Percentiles rank a stretch among this genome's conserved stretches.
Evolutionary conservation across 2,888 invertebrate species (phyloP).

Genomic region (Cerceris ruficornis): DNA sequence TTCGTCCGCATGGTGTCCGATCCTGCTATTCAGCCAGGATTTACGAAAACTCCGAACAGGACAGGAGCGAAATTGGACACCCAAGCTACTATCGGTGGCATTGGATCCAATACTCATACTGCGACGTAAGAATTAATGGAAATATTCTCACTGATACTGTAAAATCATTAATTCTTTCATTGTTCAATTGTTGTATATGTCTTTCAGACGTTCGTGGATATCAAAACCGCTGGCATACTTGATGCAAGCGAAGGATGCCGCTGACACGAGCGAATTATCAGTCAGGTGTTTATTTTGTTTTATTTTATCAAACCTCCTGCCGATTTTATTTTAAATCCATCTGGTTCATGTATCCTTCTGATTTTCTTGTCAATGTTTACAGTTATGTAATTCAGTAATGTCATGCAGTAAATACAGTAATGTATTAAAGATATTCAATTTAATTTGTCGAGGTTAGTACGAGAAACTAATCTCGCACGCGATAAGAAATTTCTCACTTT

Average conservation of each 20-base stretch:
- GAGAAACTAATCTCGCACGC: too few relatives aligned
- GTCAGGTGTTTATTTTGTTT: constrained; percentile 85
- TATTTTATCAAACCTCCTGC: not conserved
- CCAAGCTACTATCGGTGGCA: constrained; percentile 76
- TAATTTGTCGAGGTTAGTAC: too few relatives aligned
- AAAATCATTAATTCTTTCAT: not conserved
- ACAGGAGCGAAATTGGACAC: constrained; percentile 76
- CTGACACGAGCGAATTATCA: constrained; percentile 87
- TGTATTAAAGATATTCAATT: too few relatives aligned
- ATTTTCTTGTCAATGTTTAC: too few relatives aligned
- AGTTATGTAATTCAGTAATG: too few relatives aligned
- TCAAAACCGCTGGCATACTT: constrained; percentile 96
- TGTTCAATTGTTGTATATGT: not conserved
- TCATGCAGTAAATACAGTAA: too few relatives aligned
- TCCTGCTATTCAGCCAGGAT: constrained; percentile 89
- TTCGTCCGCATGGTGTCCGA: constrained; percentile 99
- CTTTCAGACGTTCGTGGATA: constrained; percentile 91
- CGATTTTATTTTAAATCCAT: not conserved
- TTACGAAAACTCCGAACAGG: constrained; percentile 79
- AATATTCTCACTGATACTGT: too few relatives aligned
- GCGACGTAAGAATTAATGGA: constrained; percentile 46
- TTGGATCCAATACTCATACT: constrained; percentile 72
- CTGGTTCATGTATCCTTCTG: too few relatives aligned
- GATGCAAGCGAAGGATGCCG: constrained; percentile 89
- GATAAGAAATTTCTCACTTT: too few relatives aligned